Base-by-base conservation (phyloP, 2,888 invertebrate species). In the Crioceris asparagi region DNA sequence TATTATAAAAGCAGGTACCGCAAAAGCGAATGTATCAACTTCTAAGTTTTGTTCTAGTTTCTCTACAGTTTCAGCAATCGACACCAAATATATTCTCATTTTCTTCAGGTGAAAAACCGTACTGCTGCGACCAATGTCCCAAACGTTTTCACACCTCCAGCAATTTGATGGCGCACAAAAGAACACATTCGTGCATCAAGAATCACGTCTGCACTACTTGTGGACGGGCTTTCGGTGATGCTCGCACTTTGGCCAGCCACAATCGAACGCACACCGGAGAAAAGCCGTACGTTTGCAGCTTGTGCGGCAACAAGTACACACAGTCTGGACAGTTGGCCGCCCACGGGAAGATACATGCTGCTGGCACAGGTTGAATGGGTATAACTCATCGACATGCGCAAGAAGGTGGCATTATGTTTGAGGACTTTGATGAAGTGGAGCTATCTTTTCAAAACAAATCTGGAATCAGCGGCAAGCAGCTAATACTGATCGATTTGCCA, bases 231-330 rank as follows among this genome's bases (percentile, higher is more conserved):
- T 63, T 63, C 39, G 59, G 57, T 3, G 61, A 62, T 43, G 36
- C 55, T 0, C 44, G 62, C 17, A 62, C 60, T 1, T 43, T 63
- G 27, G 61, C 61, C 39, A 50, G 56, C 29, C 63, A 63, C 38
- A 52, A 53, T 15, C 44, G 62, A 17, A 57, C 55, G 3, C 63
- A 63, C 43, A 62, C 62, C 1, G 63, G 63, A 1, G 63, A 64
- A 40, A 59, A 86, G 45, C 87, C 87, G 1, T 87, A 87, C 60
- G 85, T 87, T 41, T 88, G 63, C 45, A 46, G 46, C 3, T 37
- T 55, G 29, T 64, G 63, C 41, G 59, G 59, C 2, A 56, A 56
- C 17, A 46, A 57, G 32, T 63, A 57, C 39, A 39, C 59, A 2
- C 62, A 62, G 44, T 56, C 62, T 1, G 62, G 63, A 4, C 62